Base-by-base conservation (phyloP, 1,140 invertebrate species). In the Tetramorium alpestre region DNA sequence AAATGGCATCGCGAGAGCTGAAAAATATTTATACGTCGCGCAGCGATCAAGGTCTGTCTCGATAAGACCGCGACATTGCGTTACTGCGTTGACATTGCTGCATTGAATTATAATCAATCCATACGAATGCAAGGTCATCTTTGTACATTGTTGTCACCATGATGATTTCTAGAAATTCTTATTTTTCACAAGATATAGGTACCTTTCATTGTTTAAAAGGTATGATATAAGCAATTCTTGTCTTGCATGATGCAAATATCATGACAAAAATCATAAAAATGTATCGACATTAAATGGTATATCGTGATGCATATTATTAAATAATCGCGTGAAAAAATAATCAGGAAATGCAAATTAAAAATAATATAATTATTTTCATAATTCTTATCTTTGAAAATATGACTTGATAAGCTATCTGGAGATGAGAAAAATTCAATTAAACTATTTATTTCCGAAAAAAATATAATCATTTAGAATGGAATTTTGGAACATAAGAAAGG, bases 71-170 rank as follows among this genome's bases (percentile, higher is more conserved):
- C 22, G 28, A 38, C 33, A 54, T 7, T 13, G 51, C 47, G 47
- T 82, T 82, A 73, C 47, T 82, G 67, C 78, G 41, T 81, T 47
- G 41, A 80, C 25, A 51, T 75, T 67, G 88, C 47, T 49, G 60
- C 49, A 84, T 87, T 90, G 88, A 89, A 65, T 87, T 69, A 80
- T 85, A 86, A 90, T 89, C 85, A 87, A 84, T 89, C 88, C 76
- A 64, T 86, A 65, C 69, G 56, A 64, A 41, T n/a, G 73, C 87
- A 89, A 89, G 87, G 87, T 90, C 87, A 82, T 86, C 84, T 72
- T 87, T 70, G 69, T 54, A 70, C 54, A 33, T 5, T 47, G 28
- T 44, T 41, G 22, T 60, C 13, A 85, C 47, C 69, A 75, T 72
- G 49, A 65, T 13, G 18, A n/a, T 38, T 67, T 80, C 28, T 47